Percentiles rank a stretch among this genome's conserved stretches.
These are phyloP conservation scores for Cirrhinus mrigala DNA, from an alignment of 2,797 vertebrate species.

Conservation along the genomic window DNA sequence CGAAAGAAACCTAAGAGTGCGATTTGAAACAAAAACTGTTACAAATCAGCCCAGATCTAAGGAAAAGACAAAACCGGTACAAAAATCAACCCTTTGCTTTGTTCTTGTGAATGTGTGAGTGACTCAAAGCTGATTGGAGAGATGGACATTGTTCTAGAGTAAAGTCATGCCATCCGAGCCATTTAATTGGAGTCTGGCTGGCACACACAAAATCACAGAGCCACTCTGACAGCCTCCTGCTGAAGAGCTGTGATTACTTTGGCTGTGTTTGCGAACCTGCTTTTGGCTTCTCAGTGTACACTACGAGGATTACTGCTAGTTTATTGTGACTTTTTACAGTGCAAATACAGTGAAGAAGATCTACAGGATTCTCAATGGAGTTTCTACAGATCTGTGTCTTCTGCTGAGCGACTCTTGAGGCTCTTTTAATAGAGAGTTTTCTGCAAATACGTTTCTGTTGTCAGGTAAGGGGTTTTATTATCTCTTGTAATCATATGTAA, in stretches of 20 bases:
- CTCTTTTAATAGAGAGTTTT: conserved; percentile 32
- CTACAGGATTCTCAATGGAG: conserved; percentile 32
- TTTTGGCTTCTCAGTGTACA: conserved; percentile 18
- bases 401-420: conserved; percentile 21
- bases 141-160: conserved; percentile 92
- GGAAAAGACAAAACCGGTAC: neutral
- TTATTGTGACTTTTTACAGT: neutral
- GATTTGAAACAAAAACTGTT: too few species aligned
- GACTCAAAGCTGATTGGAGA: conserved; percentile 83
- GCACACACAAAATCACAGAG: conserved; percentile 74
- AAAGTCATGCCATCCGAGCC: conserved; percentile 94
- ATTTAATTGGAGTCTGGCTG: conserved; percentile 88
- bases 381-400: conserved; percentile 37
- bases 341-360: neutral
- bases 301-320: conserved; percentile 14
- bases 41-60: neutral
- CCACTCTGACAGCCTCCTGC: conserved; percentile 36
- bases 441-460: conserved; percentile 34
- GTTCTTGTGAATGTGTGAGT: conserved; percentile 75
- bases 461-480: conserved; percentile 43
- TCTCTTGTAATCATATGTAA: neutral
- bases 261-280: neutral
- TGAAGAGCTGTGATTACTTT: conserved; percentile 17
- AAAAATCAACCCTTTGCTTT: neutral
- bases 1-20: too few species aligned